A percentile compares a stretch with the other conserved stretches of the same genome.
Conservation (phyloP, 1,140 invertebrate species). For the Mamestra configurata region DNA sequence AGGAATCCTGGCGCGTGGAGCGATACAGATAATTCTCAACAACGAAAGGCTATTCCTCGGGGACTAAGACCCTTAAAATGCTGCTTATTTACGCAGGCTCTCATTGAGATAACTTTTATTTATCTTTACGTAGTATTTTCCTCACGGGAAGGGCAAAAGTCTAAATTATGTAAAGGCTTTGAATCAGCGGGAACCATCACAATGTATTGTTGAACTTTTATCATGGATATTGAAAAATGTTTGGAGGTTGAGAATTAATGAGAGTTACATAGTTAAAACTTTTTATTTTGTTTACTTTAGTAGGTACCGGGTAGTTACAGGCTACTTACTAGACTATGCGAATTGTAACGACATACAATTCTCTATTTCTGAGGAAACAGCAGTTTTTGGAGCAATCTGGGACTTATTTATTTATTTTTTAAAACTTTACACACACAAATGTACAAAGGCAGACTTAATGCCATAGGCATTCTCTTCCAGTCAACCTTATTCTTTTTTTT, state of each 20-base stretch:
- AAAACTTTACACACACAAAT: too few relatives aligned
- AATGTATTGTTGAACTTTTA: slow-evolving; percentile 20
- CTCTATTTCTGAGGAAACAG: too few relatives aligned
- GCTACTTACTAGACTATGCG: too few relatives aligned
- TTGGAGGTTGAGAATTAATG: not conserved
- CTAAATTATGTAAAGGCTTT: slow-evolving; percentile 23
- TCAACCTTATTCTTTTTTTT: too few relatives aligned
- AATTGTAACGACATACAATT: too few relatives aligned
- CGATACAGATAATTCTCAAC: slow-evolving; percentile 64
- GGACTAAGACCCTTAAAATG: slow-evolving; percentile 59
- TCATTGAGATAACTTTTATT: slow-evolving; percentile 44
- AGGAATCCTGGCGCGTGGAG: slow-evolving; percentile 53
- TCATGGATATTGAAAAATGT: not conserved
- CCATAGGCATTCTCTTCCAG: too few relatives aligned
- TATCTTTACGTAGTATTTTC: slow-evolving; percentile 38
- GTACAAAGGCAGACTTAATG: too few relatives aligned
- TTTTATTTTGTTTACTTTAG: too few relatives aligned
- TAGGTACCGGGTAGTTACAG: too few relatives aligned
- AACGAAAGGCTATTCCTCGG: slow-evolving; percentile 58
- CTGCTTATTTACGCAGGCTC: slow-evolving; percentile 51
- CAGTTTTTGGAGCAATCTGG: too few relatives aligned
- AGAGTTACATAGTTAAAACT: not conserved
- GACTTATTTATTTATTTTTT: too few relatives aligned
- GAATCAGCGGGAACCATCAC: not conserved
- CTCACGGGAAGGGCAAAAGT: slow-evolving; percentile 20